phyloP scores from a whole-genome alignment of 2,888 invertebrate genomes.

The Drosophila phalerata region DNA sequence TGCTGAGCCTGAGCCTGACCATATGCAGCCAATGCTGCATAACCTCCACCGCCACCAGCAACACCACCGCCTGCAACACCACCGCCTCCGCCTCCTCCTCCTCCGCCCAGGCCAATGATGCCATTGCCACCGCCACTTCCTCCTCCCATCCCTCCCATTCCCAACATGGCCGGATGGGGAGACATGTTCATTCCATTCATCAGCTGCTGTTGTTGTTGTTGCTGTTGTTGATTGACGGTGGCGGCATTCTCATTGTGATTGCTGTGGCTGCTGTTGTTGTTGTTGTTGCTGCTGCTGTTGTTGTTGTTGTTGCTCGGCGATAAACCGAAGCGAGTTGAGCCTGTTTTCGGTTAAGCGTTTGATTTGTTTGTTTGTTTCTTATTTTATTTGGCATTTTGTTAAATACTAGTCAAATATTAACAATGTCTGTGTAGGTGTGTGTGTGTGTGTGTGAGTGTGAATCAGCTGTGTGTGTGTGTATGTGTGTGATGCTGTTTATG shows the following conservation, averaged over 20 bases:
- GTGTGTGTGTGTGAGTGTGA: conserved; percentile 41
- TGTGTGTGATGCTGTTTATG: conserved; percentile 60
- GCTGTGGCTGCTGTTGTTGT: conserved; percentile 36
- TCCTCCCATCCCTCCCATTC: conserved; percentile 66
- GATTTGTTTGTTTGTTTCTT: conserved; percentile 53
- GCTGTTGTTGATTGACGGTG: conserved; percentile 59
- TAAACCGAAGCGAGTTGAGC: conserved; percentile 85
- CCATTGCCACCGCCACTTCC: conserved; percentile 71
- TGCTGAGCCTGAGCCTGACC: conserved; percentile 64
- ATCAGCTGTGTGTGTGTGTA: conserved; percentile 31
- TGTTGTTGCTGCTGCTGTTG: conserved; percentile 42
- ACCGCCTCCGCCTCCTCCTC: conserved; percentile 79
- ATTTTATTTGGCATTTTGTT: conserved; percentile 56
- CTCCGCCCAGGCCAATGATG: conserved; percentile 82
- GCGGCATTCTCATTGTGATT: conserved; percentile 60
- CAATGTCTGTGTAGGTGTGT: conserved; percentile 35
- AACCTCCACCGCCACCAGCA: conserved; percentile 57
- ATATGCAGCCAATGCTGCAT: conserved; percentile 73
- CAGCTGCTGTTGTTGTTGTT: conserved; percentile 68
- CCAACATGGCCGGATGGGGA: conserved; percentile 75
- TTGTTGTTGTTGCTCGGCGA: conserved; percentile 64
- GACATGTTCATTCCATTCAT: conserved; percentile 73
- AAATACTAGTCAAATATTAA: conserved; percentile 66
- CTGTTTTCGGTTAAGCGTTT: conserved; percentile 84
- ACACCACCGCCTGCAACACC: conserved; percentile 55